phyloP scores from a whole-genome alignment of 2,797 vertebrate species.

The Sebastes jordani region DNA sequence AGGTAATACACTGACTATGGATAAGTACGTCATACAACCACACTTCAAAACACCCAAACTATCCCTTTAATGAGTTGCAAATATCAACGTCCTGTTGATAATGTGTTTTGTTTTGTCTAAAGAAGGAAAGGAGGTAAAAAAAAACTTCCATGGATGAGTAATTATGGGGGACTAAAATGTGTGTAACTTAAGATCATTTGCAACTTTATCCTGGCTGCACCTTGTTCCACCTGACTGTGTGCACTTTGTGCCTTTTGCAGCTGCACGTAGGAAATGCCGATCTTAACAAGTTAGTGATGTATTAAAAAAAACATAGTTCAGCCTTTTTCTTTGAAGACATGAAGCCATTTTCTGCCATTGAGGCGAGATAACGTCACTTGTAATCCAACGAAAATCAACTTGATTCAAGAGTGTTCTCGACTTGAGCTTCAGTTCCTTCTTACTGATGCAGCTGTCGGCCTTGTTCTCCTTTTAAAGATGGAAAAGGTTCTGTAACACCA shows the following conservation, averaged over 20 bases:
- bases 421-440: background rate
- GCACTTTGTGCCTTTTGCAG: background rate
- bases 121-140: background rate
- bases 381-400: slow-evolving; percentile 29
- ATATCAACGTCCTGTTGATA: too few species aligned
- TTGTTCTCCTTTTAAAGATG: background rate
- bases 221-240: background rate
- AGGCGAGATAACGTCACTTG: slow-evolving; percentile 1
- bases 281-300: background rate
- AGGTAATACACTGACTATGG: too few species aligned
- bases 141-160: background rate
- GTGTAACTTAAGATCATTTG: background rate
- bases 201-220: background rate
- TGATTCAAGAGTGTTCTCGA: slow-evolving; percentile 15
- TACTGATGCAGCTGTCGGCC: background rate
- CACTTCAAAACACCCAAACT: too few species aligned
- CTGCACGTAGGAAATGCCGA: background rate
- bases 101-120: too few species aligned
- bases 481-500: background rate
- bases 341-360: background rate
- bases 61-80: too few species aligned
- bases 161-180: background rate
- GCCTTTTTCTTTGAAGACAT: background rate
- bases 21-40: too few species aligned
- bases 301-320: background rate